Evolutionary conservation across 1,140 invertebrate genomes (phyloP).

Genomic region (Psilanteris sp.): DNA sequence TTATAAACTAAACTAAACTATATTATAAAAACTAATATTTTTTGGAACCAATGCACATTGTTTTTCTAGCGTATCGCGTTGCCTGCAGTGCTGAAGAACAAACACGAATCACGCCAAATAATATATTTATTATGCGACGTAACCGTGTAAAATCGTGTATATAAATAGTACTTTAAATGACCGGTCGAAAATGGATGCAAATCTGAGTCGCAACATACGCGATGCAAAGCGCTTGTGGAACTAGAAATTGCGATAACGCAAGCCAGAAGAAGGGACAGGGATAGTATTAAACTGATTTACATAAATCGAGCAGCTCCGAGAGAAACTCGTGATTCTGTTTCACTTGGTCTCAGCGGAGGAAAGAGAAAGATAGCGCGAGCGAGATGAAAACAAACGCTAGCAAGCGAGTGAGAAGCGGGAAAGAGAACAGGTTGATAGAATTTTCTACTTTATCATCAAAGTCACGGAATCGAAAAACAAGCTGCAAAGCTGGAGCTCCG

Average conservation of each 20-base stretch:
- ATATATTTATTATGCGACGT: constrained; percentile 39
- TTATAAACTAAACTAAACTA: no score
- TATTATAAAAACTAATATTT: not conserved
- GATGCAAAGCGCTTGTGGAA: constrained; percentile 60
- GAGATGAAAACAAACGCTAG: constrained; percentile 4
- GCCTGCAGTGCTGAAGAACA: constrained; percentile 8
- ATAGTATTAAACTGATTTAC: constrained; percentile 72
- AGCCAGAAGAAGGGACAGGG: constrained; percentile 56
- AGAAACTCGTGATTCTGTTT: constrained; percentile 64
- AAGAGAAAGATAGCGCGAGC: constrained; percentile 1
- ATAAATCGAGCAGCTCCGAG: constrained; percentile 70
- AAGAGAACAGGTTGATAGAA: constrained; percentile 61
- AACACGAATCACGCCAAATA: constrained; percentile 9
- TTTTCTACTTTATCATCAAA: constrained; percentile 65
- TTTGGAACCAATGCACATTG: not conserved
- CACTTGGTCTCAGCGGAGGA: constrained; percentile 43
- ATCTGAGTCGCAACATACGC: constrained; percentile 62
- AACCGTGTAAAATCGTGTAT: constrained; percentile 44
- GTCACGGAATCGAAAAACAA: constrained; percentile 65
- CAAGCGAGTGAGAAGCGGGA: not conserved
- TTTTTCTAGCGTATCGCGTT: not conserved
- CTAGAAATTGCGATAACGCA: constrained; percentile 69
- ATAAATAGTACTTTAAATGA: constrained; percentile 65
- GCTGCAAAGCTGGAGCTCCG: constrained; percentile 56
- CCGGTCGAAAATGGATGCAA: constrained; percentile 67